A percentile compares a stretch with the other conserved stretches of the same genome.
Conservation (phyloP, 2,888 invertebrate species). For the Cybosia mesomella region DNA sequence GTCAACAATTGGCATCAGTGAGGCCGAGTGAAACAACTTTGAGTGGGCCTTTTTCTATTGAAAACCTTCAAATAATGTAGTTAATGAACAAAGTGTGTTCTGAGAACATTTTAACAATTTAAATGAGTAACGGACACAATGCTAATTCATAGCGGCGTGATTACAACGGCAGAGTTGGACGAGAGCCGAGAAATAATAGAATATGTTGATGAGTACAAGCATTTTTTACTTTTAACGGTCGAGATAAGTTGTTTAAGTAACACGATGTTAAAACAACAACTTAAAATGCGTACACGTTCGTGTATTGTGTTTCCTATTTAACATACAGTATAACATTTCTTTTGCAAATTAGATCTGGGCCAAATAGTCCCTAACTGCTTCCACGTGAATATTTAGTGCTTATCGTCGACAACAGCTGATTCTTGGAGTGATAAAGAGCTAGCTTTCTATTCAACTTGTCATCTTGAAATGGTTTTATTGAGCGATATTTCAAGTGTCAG, state of each 20-base stretch:
- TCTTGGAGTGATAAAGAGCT: neutral
- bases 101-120: conserved; percentile 55
- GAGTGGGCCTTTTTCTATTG: conserved; percentile 29
- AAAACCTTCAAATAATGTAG: conserved; percentile 25
- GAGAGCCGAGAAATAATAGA: conserved; percentile 22
- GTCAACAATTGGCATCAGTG: neutral
- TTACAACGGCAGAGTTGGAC: conserved; percentile 30
- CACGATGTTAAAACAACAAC: conserved; percentile 15
- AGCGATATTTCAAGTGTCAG: neutral
- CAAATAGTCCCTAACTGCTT: neutral
- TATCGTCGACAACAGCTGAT: neutral
- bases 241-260: conserved; percentile 17
- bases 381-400: conserved; percentile 1
- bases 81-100: conserved; percentile 47
- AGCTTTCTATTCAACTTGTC: neutral
- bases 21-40: neutral
- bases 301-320: neutral
- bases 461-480: neutral
- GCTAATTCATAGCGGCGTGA: conserved; percentile 44
- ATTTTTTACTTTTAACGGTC: conserved; percentile 14
- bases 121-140: conserved; percentile 50
- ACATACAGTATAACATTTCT: neutral
- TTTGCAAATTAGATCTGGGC: neutral
- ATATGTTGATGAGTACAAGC: conserved; percentile 26
- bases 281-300: conserved; percentile 4